phyloP scores from a whole-genome alignment of 1,140 invertebrate species.

The Oncopeltus fasciatus region DNA sequence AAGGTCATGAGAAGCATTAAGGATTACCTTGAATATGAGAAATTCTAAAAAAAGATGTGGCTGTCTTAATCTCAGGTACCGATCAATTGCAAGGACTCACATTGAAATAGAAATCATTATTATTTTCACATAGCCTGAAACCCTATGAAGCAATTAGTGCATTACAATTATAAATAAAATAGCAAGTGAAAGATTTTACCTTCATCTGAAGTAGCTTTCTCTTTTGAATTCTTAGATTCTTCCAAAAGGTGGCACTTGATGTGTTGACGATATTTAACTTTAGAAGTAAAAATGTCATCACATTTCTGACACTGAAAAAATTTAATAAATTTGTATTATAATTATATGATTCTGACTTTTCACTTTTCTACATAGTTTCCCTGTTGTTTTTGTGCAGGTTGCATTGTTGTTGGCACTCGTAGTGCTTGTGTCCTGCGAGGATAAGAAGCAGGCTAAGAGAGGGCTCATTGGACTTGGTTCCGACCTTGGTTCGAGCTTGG shows the following conservation, averaged over 20 bases:
- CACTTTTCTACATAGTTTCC: conserved; percentile 26
- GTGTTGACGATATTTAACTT: conserved; percentile 29
- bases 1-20: too few relatives aligned
- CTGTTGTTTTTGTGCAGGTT: too few relatives aligned
- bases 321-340: neutral
- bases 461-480: too few relatives aligned
- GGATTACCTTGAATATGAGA: too few relatives aligned
- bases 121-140: neutral
- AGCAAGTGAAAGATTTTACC: neutral
- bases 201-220: neutral
- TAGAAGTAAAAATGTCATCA: conserved; percentile 28
- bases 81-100: neutral
- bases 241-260: conserved; percentile 25
- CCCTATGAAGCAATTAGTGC: neutral
- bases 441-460: neutral
- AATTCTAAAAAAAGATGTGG: too few relatives aligned
- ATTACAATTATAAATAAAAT: neutral
- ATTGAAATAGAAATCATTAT: neutral
- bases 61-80: neutral
- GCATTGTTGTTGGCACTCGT: too few relatives aligned
- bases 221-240: neutral
- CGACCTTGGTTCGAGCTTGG: too few relatives aligned
- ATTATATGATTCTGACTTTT: conserved; percentile 10
- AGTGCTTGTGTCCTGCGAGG: conserved; percentile 15
- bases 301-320: conserved; percentile 28